These are phyloP conservation scores for Pocota personata DNA, from an alignment of 2,888 invertebrate genomes.

Conservation along the genomic window DNA sequence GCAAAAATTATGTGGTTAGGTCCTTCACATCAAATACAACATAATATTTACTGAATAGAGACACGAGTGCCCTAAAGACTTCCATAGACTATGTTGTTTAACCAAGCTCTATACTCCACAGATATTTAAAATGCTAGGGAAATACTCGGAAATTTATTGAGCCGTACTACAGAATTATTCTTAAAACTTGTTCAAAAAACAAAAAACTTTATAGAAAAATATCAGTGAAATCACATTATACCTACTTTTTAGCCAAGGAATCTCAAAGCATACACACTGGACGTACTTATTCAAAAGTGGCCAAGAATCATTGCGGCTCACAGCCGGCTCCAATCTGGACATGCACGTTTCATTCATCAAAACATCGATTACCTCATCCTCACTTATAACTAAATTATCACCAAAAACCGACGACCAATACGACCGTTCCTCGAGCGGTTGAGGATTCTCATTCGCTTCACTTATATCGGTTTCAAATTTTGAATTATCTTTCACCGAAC, in stretches of 20 bases:
- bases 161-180: too few species aligned
- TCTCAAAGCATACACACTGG: conserved; percentile 73
- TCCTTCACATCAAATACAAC: too few species aligned
- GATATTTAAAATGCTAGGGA: too few species aligned
- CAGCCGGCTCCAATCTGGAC: conserved; percentile 39
- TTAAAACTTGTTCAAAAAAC: too few species aligned
- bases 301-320: conserved; percentile 65
- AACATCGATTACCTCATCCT: conserved; percentile 62
- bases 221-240: neutral
- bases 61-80: too few species aligned
- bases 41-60: too few species aligned
- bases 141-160: too few species aligned
- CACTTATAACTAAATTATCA: conserved; percentile 66
- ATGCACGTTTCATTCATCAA: conserved; percentile 51
- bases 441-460: conserved; percentile 36
- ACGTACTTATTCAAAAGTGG: conserved; percentile 64
- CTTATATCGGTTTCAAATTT: conserved; percentile 13
- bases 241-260: conserved; percentile 75
- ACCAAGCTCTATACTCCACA: too few species aligned
- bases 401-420: conserved; percentile 71
- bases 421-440: conserved; percentile 46
- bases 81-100: too few species aligned
- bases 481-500: neutral
- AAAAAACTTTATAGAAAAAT: neutral
- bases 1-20: too few species aligned